phyloP scores from a whole-genome alignment of 2,113 vertebrate species.

The Propithecus coquereli region DNA sequence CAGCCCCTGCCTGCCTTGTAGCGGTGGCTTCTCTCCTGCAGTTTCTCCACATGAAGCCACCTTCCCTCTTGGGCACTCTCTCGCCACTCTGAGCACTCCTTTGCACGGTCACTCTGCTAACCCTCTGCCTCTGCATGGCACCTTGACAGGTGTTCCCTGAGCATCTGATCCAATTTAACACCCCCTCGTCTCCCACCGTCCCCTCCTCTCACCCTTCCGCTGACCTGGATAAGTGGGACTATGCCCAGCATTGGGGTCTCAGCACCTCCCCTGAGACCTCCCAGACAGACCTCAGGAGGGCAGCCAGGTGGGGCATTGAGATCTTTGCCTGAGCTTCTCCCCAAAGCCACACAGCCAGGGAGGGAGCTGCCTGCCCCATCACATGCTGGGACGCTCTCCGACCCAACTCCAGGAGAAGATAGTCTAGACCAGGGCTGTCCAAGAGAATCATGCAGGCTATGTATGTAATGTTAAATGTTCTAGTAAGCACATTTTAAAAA shows the following conservation, averaged over 20 bases:
- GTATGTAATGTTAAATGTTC: not conserved
- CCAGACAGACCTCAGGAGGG: not conserved
- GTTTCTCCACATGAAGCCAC: not conserved
- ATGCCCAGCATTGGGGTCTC: not conserved
- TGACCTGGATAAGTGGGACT: not conserved
- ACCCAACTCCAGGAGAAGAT: not conserved
- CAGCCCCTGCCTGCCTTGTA: not conserved
- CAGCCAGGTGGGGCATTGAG: not conserved
- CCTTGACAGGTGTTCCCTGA: not conserved
- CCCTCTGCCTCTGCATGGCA: not conserved
- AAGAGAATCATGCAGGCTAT: not conserved
- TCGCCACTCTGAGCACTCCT: not conserved
- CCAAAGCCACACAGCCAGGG: fast-evolving
- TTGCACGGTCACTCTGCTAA: not conserved
- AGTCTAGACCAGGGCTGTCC: not conserved
- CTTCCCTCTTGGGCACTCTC: not conserved
- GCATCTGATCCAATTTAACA: not conserved
- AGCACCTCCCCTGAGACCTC: not conserved
- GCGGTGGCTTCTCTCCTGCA: not conserved
- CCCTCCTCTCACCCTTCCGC: not conserved
- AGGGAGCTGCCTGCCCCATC: not conserved
- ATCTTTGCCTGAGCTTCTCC: not conserved
- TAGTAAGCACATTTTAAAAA: not conserved
- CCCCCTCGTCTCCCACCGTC: not conserved
- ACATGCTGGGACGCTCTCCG: not conserved